A percentile compares a stretch with the other conserved stretches of the same genome.
phyloP scores from a whole-genome alignment of 2,888 invertebrate genomes.

The Cyclophora albipunctata region DNA sequence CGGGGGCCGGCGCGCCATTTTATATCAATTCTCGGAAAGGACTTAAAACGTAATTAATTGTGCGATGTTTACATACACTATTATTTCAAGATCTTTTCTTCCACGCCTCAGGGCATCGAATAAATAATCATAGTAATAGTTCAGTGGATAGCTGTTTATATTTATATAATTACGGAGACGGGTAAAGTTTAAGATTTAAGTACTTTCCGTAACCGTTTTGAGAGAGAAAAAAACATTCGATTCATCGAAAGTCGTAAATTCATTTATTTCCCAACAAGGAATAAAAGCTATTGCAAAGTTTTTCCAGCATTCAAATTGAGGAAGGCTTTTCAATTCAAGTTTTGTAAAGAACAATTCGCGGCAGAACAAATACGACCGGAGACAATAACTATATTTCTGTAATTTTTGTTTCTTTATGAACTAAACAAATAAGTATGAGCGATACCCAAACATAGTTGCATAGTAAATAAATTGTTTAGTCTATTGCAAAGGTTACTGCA shows the following conservation, averaged over 20 bases:
- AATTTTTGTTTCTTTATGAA: slow-evolving; percentile 10
- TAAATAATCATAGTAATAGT: too few species aligned
- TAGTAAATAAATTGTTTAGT: too few species aligned
- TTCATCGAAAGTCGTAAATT: slow-evolving; percentile 58
- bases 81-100: too few species aligned
- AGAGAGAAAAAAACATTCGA: slow-evolving; percentile 34
- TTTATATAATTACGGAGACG: too few species aligned
- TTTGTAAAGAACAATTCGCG: slow-evolving; percentile 54
- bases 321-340: slow-evolving; percentile 63
- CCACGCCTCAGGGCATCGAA: too few species aligned
- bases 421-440: slow-evolving; percentile 1
- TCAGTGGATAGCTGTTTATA: too few species aligned
- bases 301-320: slow-evolving; percentile 61
- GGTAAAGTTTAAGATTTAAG: neutral
- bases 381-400: slow-evolving; percentile 38
- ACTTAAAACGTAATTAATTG: too few species aligned
- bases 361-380: slow-evolving; percentile 31
- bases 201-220: slow-evolving; percentile 22
- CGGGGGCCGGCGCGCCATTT: too few species aligned
- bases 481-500: too few species aligned
- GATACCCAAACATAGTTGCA: too few species aligned
- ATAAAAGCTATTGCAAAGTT: slow-evolving; percentile 66
- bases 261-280: slow-evolving; percentile 56
- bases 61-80: too few species aligned
- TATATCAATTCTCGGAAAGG: too few species aligned